A percentile compares a stretch with the other conserved stretches of the same genome.
Evolutionary conservation across 1,140 invertebrate genomes (phyloP).

Genomic region (Zophobas morio): DNA sequence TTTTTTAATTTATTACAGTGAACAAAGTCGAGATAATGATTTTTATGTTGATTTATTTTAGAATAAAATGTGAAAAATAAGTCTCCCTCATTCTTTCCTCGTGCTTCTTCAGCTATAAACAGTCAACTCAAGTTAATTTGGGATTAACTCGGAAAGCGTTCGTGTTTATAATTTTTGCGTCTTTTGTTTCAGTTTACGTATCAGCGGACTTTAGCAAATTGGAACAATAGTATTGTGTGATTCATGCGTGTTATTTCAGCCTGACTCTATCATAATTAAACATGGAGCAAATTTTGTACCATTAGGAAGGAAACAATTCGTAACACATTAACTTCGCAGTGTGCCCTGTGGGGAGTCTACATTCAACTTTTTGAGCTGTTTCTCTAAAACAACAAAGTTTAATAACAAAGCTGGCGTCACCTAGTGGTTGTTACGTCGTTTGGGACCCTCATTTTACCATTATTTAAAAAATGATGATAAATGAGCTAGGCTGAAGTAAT

Average conservation of each 20-base stretch:
- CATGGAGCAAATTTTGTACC: conserved; percentile 19
- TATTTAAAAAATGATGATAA: too few relatives aligned
- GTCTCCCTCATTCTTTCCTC: neutral
- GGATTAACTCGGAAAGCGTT: neutral
- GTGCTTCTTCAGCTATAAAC: neutral
- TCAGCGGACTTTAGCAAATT: too few relatives aligned
- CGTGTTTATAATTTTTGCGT: neutral
- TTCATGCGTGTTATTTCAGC: neutral
- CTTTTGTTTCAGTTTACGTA: too few relatives aligned
- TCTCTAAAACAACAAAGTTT: conserved; percentile 11
- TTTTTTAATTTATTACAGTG: conserved; percentile 7
- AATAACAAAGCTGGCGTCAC: conserved; percentile 18
- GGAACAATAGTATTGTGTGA: neutral
- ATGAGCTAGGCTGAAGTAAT: too few relatives aligned
- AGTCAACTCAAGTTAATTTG: neutral
- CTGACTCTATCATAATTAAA: conserved; percentile 22
- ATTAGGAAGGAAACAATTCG: conserved; percentile 35
- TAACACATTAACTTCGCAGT: conserved; percentile 26
- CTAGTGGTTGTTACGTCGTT: neutral
- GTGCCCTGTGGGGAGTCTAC: conserved; percentile 6
- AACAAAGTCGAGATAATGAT: neutral
- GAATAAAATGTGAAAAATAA: conserved; percentile 1
- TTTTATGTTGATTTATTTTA: conserved; percentile 15
- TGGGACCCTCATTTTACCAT: too few relatives aligned
- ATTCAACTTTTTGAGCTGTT: conserved; percentile 32